phyloP scores from a whole-genome alignment of 2,888 invertebrate species.

The Tillus elongatus region DNA sequence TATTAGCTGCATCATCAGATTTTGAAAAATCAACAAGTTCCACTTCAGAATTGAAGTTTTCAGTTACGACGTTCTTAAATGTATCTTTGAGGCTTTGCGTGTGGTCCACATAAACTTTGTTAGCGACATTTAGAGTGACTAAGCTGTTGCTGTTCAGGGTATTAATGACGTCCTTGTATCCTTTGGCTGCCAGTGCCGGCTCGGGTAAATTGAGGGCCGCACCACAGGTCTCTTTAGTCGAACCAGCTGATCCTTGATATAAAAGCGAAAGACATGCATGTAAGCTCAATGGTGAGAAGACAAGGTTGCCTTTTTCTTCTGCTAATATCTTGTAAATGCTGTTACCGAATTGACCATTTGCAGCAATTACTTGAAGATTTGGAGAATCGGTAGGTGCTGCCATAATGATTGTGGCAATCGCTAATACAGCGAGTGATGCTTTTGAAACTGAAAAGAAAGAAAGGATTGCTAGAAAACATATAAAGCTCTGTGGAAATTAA shows the following conservation, averaged over 20 bases:
- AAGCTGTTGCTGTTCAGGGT: not conserved
- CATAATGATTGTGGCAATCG: no score
- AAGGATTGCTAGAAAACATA: no score
- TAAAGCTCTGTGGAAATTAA: no score
- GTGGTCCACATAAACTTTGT: not conserved
- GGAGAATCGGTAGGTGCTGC: no score
- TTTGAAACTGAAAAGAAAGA: no score
- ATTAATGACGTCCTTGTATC: not conserved
- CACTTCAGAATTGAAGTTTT: not conserved
- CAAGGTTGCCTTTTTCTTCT: no score
- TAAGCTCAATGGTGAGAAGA: not conserved
- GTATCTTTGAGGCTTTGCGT: not conserved
- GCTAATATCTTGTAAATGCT: no score
- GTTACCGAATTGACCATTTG: no score
- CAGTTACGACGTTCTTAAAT: not conserved
- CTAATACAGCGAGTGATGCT: no score
- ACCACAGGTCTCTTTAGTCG: not conserved
- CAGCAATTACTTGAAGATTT: no score
- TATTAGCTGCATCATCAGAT: not conserved
- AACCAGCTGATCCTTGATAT: not conserved
- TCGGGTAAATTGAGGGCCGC: not conserved
- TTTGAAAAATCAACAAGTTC: constrained; percentile 1
- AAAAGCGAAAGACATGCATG: not conserved
- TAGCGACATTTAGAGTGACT: not conserved
- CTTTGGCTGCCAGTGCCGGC: not conserved